Evolutionary conservation across 2,113 vertebrate genomes (phyloP).

Genomic region (Amphilophus citrinellus): DNA sequence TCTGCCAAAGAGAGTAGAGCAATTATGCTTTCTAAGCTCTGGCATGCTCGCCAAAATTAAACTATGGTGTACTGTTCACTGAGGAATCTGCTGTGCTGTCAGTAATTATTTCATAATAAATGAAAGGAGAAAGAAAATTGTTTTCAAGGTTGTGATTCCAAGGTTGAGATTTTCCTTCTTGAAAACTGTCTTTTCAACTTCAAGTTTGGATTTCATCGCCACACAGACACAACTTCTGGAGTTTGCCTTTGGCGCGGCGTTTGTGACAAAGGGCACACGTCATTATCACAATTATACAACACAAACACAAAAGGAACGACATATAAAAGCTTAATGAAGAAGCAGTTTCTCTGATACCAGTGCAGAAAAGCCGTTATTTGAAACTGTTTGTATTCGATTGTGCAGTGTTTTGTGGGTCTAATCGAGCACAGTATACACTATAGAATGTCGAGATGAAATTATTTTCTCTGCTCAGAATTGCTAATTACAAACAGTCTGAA

Average conservation of each 20-base stretch:
- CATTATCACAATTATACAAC: not conserved
- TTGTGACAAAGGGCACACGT: not conserved
- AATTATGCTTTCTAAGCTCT: conserved; percentile 25
- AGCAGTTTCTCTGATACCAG: not conserved
- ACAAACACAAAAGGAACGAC: conserved; percentile 16
- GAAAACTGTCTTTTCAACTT: conserved; percentile 21
- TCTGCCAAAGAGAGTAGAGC: not conserved
- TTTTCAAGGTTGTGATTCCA: conserved; percentile 40
- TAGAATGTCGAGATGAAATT: conserved; percentile 1
- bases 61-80: conserved; percentile 37
- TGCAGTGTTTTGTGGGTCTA: not conserved
- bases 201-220: conserved; percentile 17
- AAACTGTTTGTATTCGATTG: conserved; percentile 15
- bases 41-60: conserved; percentile 51
- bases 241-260: conserved; percentile 9
- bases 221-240: not conserved
- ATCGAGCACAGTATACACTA: not conserved
- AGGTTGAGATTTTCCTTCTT: conserved; percentile 23
- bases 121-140: conserved; percentile 41
- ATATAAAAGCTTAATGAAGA: not conserved
- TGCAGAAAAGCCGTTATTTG: not conserved
- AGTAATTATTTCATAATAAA: conserved; percentile 48
- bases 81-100: conserved; percentile 42
- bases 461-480: not conserved
- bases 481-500: conserved; percentile 12